Base-by-base conservation (phyloP, 1,140 invertebrate species). In the Mesaphorura yosii region DNA sequence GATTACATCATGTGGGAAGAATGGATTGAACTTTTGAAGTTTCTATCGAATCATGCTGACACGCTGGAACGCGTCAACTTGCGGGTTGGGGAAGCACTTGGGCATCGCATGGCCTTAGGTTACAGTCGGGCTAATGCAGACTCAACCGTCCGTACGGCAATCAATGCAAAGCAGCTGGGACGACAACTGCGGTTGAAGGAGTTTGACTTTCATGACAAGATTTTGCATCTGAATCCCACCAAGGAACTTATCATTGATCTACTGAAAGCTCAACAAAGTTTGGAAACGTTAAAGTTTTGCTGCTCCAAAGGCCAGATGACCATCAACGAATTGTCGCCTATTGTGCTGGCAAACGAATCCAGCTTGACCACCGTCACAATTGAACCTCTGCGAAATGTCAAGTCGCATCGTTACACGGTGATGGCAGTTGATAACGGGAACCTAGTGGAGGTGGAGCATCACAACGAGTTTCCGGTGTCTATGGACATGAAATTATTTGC, bases 151-250 rank as follows among this genome's bases (percentile, higher is more conserved):
- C 19, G 3, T 1, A 38, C 14, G 27, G 19, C 25, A n/a, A 2
- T 55, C 14, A 39, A 53, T 15, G 23, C 49, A 5, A 22, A 48
- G 40, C 10, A 6, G 2, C 34, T 61, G 22, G n/a, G n/a, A n/a
- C 12, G 22, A 17, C 46, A 39, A n/a, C 10, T 61, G 2, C 51
- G 39, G 20, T 41, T 61, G 2, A 37, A 6, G 6, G 51, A 61
- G 12, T 58, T 61, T 26, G 20, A 41, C 15, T 61, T 57, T 39
- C 51, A 55, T 5, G 59, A 61, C 42, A 55, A 61, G 48, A 53
- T 61, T 14, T 22, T 61, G 22, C 31, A 54, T 37, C 15, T 58
- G 15, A 61, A 61, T 44, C 17, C 41, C 4, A 31, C 52, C 4
- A 48, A 38, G 20, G 28, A 29, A 7, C 28, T 61, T 5, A 22